Evolutionary conservation across 2,888 invertebrate species (phyloP).

Genomic region (Mylabris sibirica): DNA sequence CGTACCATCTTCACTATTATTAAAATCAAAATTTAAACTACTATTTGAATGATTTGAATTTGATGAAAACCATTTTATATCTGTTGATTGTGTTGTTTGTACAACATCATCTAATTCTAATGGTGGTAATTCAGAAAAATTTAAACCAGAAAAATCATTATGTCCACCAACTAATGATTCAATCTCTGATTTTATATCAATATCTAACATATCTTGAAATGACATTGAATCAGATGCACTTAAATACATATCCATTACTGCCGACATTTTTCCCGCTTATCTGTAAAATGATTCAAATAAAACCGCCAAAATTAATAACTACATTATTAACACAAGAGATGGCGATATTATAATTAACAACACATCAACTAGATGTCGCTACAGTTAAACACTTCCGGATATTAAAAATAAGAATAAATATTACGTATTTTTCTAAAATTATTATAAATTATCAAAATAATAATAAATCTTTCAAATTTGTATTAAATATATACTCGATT

Average conservation of each 20-base stretch:
- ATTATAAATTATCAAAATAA: neutral
- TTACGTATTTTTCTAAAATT: neutral
- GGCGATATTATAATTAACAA: neutral
- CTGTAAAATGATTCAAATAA: conserved; percentile 15
- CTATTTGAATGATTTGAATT: conserved; percentile 68
- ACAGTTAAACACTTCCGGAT: neutral
- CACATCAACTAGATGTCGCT: neutral
- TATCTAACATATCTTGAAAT: conserved; percentile 89
- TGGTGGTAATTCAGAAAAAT: conserved; percentile 70
- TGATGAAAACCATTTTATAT: conserved; percentile 66
- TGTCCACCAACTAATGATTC: conserved; percentile 79
- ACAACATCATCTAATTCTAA: conserved; percentile 75
- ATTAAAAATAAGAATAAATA: neutral
- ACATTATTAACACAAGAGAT: neutral
- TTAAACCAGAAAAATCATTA: conserved; percentile 70
- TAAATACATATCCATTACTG: conserved; percentile 65
- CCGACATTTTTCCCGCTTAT: conserved; percentile 50
- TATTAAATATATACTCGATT: conserved; percentile 24
- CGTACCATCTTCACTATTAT: conserved; percentile 72
- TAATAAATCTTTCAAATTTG: neutral
- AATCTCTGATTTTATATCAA: conserved; percentile 87
- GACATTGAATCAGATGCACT: conserved; percentile 67
- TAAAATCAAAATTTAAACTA: conserved; percentile 74
- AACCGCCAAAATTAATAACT: neutral
- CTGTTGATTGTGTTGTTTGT: conserved; percentile 57